Conservation (phyloP, 2,113 vertebrate species). For the Piprites chloris region DNA sequence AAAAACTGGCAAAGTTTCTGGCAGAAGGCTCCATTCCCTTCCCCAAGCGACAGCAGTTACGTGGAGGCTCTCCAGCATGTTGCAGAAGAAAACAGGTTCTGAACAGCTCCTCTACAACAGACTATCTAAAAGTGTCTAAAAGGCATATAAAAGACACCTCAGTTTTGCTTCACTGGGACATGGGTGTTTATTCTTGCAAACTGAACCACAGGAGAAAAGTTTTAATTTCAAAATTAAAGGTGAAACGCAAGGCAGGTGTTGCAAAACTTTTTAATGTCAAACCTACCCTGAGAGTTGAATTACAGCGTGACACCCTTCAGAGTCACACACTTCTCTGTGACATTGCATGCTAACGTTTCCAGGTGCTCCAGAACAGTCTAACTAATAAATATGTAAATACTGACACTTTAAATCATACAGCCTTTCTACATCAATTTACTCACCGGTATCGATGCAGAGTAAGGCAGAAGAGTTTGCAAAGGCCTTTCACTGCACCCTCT, state of each 20-base stretch:
- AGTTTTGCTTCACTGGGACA: background rate
- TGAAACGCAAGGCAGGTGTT: background rate
- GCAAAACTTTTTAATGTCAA: background rate
- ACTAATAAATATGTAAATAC: background rate
- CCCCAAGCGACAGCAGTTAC: background rate
- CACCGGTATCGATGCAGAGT: constrained; percentile 94
- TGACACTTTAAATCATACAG: background rate
- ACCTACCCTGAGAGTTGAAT: background rate
- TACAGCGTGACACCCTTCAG: background rate
- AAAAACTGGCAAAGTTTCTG: background rate
- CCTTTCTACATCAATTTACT: background rate
- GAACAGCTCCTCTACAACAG: background rate
- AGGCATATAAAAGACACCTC: background rate
- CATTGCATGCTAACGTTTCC: background rate
- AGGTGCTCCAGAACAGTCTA: background rate
- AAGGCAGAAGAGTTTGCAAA: constrained; percentile 96
- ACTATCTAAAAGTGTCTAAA: background rate
- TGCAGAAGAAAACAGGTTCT: background rate
- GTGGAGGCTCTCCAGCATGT: fast-evolving
- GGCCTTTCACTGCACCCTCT: constrained; percentile 89
- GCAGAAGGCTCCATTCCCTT: background rate
- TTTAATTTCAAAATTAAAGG: background rate
- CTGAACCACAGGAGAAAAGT: background rate
- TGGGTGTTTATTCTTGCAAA: background rate
- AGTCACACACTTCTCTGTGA: background rate